phyloP scores from a whole-genome alignment of 2,888 invertebrate species.

The Parelbella ahira region DNA sequence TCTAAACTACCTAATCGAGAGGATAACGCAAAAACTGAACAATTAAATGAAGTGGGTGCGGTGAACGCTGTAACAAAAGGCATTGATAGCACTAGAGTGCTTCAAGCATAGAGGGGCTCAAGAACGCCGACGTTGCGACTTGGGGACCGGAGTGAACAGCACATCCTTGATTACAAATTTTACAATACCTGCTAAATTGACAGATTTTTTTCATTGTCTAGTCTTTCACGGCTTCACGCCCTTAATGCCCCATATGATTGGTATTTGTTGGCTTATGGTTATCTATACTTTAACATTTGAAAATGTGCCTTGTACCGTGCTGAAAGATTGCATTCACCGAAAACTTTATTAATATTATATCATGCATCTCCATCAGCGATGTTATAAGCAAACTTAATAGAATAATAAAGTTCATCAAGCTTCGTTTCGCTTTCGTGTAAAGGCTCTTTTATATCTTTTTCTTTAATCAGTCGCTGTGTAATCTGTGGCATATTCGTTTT shows the following conservation, averaged over 20 bases:
- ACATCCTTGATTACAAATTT: constrained; percentile 11
- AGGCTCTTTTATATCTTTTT: constrained; percentile 5
- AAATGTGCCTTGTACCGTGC: too few species aligned
- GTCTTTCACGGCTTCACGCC: not conserved
- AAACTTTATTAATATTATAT: constrained; percentile 10
- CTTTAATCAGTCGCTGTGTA: too few species aligned
- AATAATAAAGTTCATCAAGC: constrained; percentile 9
- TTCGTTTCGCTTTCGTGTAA: constrained; percentile 4
- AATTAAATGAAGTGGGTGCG: constrained; percentile 15
- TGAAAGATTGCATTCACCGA: too few species aligned
- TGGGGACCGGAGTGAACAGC: constrained; percentile 2
- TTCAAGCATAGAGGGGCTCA: constrained; percentile 4
- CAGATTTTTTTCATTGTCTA: constrained; percentile 20
- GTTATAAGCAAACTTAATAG: constrained; percentile 13
- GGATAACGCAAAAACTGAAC: constrained; percentile 22
- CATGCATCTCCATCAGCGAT: too few species aligned
- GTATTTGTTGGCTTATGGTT: too few species aligned
- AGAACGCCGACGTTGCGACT: constrained; percentile 14
- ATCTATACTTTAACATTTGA: too few species aligned
- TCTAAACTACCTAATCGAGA: too few species aligned
- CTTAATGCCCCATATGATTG: too few species aligned
- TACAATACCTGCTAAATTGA: constrained; percentile 20
- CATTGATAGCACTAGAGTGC: constrained; percentile 3
- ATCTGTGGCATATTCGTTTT: too few species aligned
- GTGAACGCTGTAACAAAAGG: constrained; percentile 15